Percentiles rank a stretch among this genome's conserved stretches.
Conservation (phyloP, 1,140 invertebrate genomes). For the Pogonognathellus flavescens region DNA sequence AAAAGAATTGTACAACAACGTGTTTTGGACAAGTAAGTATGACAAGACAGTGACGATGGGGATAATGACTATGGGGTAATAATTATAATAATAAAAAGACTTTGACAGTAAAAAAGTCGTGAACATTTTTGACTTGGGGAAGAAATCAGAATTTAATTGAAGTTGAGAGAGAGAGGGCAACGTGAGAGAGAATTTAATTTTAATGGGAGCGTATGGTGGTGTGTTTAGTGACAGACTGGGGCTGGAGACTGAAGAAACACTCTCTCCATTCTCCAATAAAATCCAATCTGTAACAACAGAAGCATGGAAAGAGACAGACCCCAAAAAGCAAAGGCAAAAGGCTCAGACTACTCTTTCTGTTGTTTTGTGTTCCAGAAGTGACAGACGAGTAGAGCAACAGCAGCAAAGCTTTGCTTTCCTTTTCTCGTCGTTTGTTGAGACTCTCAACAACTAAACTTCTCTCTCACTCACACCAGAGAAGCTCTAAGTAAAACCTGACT, state of each 20-base stretch:
- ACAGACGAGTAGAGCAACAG: background rate
- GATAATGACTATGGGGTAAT: no score
- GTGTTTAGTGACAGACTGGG: conserved; percentile 22
- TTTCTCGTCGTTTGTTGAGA: background rate
- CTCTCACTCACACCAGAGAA: background rate
- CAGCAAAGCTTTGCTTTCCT: background rate
- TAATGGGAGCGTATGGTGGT: conserved; percentile 5
- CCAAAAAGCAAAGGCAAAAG: background rate
- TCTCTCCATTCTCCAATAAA: background rate
- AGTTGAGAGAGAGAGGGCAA: conserved; percentile 5
- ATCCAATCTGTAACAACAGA: conserved; percentile 8
- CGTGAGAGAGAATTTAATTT: background rate
- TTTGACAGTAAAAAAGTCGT: no score
- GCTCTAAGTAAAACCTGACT: background rate
- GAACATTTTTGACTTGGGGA: background rate
- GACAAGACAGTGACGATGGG: no score
- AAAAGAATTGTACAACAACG: no score
- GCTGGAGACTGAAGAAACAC: background rate
- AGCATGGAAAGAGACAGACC: background rate
- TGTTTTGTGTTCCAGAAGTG: background rate
- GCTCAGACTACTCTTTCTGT: background rate
- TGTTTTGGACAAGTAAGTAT: no score
- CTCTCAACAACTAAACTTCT: background rate
- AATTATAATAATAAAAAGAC: no score
- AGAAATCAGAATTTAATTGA: background rate